phyloP scores from a whole-genome alignment of 2,888 invertebrate species.

The Thelaira solivaga region DNA sequence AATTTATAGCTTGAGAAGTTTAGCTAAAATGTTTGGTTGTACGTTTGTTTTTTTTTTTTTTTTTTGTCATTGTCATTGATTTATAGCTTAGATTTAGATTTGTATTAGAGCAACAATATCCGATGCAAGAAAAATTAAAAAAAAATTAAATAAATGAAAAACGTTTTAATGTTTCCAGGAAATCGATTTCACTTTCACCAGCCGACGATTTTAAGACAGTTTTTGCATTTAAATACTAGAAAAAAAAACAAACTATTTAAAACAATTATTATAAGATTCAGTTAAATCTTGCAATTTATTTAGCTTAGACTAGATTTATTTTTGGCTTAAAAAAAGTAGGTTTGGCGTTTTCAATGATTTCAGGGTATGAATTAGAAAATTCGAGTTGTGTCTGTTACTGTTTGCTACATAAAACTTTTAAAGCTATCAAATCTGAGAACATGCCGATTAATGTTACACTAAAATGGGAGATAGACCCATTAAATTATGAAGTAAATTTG shows the following conservation, averaged over 20 bases:
- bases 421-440: no score
- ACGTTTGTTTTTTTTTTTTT: conserved; percentile 17
- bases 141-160: conserved; percentile 47
- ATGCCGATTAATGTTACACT: no score
- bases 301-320: background rate
- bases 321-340: background rate
- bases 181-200: conserved; percentile 61
- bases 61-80: conserved; percentile 58
- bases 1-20: conserved; percentile 7
- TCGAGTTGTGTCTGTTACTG: no score
- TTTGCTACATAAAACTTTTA: no score
- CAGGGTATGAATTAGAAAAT: no score
- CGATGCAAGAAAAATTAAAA: conserved; percentile 32
- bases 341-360: no score
- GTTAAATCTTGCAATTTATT: background rate
- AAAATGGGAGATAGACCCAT: no score
- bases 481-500: no score
- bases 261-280: conserved; percentile 3
- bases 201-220: conserved; percentile 34
- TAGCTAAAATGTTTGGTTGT: background rate
- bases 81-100: conserved; percentile 58
- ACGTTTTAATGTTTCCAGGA: conserved; percentile 59
- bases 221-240: conserved; percentile 23
- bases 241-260: background rate
- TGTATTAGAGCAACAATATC: conserved; percentile 30